Evolutionary conservation across 2,797 vertebrate species (phyloP), one percentile per base, ranked within the genome.

Genomic region (Euthynnus affinis): DNA sequence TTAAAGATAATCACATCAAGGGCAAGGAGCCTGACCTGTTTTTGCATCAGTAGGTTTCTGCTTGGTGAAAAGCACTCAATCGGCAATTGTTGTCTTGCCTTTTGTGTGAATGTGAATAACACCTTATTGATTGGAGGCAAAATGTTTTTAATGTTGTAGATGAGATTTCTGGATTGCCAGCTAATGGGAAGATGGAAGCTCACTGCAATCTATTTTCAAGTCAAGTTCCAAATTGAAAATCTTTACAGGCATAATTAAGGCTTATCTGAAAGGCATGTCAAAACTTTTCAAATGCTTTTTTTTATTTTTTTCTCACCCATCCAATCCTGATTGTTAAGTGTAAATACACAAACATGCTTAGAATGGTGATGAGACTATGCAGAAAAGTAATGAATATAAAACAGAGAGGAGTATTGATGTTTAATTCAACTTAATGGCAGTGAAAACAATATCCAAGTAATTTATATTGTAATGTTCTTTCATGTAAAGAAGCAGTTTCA

Each of bases 101-200:
- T 95, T 94, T 92, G 94, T 93, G 91, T 67, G 91, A 90, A 89
- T 92, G 91, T 94, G 92, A 95, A 95, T 92, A 92, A 92, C 90
- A 82, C 79, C 87, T 92, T 94, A 96, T 96, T 95, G 95, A 96
- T 96, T 93, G 91, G 82, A 92, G 90, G 92, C 91, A 93, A 96
- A 95, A 95, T 94, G 93, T 95, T 95, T 96, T 95, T 95, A 96
- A 96, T 95, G 94, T 95, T 95, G 93, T 93, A 95, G 94, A 96
- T 96, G 94, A 95, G 95, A 95, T 96, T 95, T 95, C 93, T 86
- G 93, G 94, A 96, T 95, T 94, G 93, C 87, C 69, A 84, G 86
- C 91, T 95, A 95, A 95, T 95, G 93, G 94, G 91, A 90, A 95
- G 94, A 92, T 93, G 88, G 93, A 93, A 91, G 87, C 90, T 87